phyloP scores from a whole-genome alignment of 2,888 invertebrate species.

The Lycophotia porphyrea region DNA sequence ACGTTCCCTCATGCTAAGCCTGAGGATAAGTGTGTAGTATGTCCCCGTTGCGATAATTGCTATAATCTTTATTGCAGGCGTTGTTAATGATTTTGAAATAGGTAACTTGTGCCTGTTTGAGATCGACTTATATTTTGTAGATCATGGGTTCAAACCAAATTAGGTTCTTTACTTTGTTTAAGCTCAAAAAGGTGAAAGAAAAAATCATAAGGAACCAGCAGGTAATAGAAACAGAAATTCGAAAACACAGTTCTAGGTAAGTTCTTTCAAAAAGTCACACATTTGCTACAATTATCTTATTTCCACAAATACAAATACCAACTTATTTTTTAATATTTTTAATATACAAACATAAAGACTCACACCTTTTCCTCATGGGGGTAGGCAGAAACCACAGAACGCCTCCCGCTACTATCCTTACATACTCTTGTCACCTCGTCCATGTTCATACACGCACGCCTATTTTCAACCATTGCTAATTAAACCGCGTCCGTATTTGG shows the following conservation, averaged over 20 bases:
- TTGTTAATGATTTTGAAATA: background rate
- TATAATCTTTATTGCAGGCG: conserved; percentile 8
- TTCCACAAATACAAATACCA: too few relatives aligned
- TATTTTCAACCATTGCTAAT: too few relatives aligned
- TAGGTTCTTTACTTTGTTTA: background rate
- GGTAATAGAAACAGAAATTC: background rate
- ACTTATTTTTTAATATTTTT: too few relatives aligned
- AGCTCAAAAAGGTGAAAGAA: background rate
- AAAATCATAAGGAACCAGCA: background rate
- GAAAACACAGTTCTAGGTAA: background rate
- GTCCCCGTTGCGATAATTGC: background rate
- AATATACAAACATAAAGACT: too few relatives aligned
- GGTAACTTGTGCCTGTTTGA: background rate
- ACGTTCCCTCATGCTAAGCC: too few relatives aligned
- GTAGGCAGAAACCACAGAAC: too few relatives aligned
- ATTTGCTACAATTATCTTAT: background rate
- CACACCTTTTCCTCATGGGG: too few relatives aligned
- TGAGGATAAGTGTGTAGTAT: background rate
- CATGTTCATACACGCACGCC: too few relatives aligned
- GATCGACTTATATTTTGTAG: background rate
- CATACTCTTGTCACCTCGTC: too few relatives aligned
- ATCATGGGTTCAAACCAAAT: background rate
- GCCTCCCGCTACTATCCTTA: too few relatives aligned
- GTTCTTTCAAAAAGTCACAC: background rate
- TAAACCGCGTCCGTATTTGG: too few relatives aligned